phyloP scores from a whole-genome alignment of 2,113 vertebrate species.

The Chrysemys picta region DNA sequence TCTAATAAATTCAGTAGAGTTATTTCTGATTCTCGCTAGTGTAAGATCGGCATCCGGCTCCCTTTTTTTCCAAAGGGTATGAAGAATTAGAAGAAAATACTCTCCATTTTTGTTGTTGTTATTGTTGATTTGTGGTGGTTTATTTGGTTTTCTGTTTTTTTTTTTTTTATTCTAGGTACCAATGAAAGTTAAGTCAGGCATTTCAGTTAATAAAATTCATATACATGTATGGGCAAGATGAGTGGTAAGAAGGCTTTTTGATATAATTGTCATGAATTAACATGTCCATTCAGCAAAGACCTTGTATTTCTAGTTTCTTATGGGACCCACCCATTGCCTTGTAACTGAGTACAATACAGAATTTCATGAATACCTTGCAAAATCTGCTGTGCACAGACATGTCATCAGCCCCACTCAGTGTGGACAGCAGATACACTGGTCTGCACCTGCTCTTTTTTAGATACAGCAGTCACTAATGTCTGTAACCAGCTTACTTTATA shows the following conservation, averaged over 20 bases:
- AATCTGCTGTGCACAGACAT: background rate
- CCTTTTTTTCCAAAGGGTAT: background rate
- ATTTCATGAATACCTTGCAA: background rate
- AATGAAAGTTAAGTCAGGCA: background rate
- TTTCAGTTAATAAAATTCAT: background rate
- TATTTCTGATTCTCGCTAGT: background rate
- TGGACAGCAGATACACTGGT: background rate
- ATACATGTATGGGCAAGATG: background rate
- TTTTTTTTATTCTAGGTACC: background rate
- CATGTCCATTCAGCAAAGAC: conserved; percentile 11
- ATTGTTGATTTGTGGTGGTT: background rate
- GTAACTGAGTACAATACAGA: background rate
- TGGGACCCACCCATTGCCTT: background rate
- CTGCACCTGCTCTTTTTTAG: background rate
- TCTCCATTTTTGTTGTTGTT: background rate
- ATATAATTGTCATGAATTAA: background rate
- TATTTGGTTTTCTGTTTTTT: background rate
- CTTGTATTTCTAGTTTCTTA: background rate
- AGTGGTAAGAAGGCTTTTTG: background rate
- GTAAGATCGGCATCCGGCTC: background rate
- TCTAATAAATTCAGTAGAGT: background rate
- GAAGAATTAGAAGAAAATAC: background rate
- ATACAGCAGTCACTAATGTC: background rate
- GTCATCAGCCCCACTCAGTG: too few species aligned
- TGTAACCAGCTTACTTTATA: background rate